Evolutionary conservation across 2,113 vertebrate species (phyloP), one percentile per base, ranked within the genome.

Genomic region (Probosciger aterrimus): DNA sequence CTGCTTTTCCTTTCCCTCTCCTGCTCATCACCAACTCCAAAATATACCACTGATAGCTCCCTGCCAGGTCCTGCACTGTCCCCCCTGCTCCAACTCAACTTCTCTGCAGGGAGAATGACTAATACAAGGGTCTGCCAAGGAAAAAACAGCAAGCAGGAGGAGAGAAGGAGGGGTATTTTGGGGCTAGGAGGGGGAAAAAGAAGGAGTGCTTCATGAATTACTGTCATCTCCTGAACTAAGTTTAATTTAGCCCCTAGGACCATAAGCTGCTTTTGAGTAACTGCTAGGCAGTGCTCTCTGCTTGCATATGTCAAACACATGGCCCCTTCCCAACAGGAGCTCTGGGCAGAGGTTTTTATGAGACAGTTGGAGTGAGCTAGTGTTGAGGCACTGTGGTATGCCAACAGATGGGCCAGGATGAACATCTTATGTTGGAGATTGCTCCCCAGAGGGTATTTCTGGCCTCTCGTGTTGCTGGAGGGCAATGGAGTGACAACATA

Each of bases 331-430:
- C 85, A 95, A 46, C 35, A 64, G 55, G 22, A 35, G 60, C 64
- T 73, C 64, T 60, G 14, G 55, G 86, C 85, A 90, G 85, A 90
- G 75, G 71, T 86, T 88, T 93, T 88, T 93, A 46, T 52, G 64
- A 95, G 68, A 53, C 82, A 67, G 79, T 68, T 83, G 88, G 75
- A 92, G 74, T 0, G 15, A 97, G 78, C 44, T 76, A 86, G 82
- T 33, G 25, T 41, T 60, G 55, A 92, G 65, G 27, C 44, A 0
- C 69, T 71, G 62, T 31, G 55, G 44, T 73, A 47, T n/a, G 77
- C 62, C 86, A 96, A 62, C 95, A 97, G 95, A 95, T 96, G 89
- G 95, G 57, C 83, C 1, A 7, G 60, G 43, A 95, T 64, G 94
- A 96, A 68, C 77, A 91, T 93, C 88, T 88, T 93, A 71, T 86